Percentiles rank a stretch among this genome's conserved stretches.
Evolutionary conservation across 2,888 invertebrate species (phyloP).

Genomic region (Alloplasta piceator): DNA sequence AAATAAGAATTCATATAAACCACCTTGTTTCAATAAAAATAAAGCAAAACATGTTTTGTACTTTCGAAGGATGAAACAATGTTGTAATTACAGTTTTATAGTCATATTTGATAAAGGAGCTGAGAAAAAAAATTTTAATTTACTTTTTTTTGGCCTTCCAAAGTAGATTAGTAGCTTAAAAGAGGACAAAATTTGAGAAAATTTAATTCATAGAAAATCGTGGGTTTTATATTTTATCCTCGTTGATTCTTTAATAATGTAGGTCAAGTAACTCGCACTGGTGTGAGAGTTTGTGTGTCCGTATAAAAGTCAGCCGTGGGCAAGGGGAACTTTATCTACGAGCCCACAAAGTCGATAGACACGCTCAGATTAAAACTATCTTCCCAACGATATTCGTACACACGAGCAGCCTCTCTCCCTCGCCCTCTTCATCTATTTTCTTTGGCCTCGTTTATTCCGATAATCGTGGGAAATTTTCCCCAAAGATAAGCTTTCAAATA

Average conservation of each 20-base stretch:
- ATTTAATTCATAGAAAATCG: neutral
- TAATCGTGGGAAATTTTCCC: neutral
- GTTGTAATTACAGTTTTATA: too few species aligned
- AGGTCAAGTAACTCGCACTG: slow-evolving; percentile 74
- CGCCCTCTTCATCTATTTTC: neutral
- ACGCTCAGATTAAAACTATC: slow-evolving; percentile 21
- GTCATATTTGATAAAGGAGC: too few species aligned
- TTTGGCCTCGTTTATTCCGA: neutral
- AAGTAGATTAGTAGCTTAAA: too few species aligned
- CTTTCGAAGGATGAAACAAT: too few species aligned
- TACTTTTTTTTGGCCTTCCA: too few species aligned
- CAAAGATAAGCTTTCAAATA: too few species aligned
- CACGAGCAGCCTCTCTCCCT: neutral
- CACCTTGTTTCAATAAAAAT: too few species aligned
- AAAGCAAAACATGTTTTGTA: neutral
- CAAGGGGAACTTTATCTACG: slow-evolving; percentile 3
- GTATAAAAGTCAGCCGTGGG: slow-evolving; percentile 30
- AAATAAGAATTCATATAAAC: too few species aligned
- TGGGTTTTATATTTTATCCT: slow-evolving; percentile 17
- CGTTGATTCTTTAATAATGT: slow-evolving; percentile 73
- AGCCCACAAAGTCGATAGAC: slow-evolving; percentile 31
- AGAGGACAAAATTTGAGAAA: too few species aligned
- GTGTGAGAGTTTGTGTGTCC: neutral
- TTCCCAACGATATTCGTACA: slow-evolving; percentile 1
- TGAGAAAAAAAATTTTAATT: too few species aligned